These are phyloP conservation scores for Danio jaintianensis DNA, from an alignment of 2,797 vertebrate genomes.

Conservation along the genomic window DNA sequence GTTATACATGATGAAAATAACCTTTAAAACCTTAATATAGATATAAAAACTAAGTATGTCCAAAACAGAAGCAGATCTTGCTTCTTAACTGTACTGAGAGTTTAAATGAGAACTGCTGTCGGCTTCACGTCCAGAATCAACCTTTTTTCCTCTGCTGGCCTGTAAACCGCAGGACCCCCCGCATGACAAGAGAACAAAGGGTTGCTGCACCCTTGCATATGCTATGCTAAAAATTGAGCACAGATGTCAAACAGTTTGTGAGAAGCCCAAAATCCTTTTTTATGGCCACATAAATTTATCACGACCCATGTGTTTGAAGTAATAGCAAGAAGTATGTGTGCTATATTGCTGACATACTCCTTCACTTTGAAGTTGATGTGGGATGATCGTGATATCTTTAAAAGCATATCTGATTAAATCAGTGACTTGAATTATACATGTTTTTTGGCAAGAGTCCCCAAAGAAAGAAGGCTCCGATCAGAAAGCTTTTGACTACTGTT, in stretches of 20 bases:
- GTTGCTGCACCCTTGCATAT: slow-evolving; percentile 70
- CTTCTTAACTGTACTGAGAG: neutral
- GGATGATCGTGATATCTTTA: slow-evolving; percentile 56
- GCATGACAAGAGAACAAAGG: slow-evolving; percentile 74
- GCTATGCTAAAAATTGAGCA: slow-evolving; percentile 71
- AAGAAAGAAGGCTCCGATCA: neutral
- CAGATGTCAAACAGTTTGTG: slow-evolving; percentile 76
- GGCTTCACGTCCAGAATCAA: slow-evolving; percentile 57
- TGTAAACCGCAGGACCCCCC: slow-evolving; percentile 48
- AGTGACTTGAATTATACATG: slow-evolving; percentile 14
- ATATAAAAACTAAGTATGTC: neutral
- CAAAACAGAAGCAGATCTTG: slow-evolving; percentile 29
- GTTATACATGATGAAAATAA: slow-evolving; percentile 1
- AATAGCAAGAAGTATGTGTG: slow-evolving; percentile 51
- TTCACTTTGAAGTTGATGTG: slow-evolving; percentile 68
- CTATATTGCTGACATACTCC: slow-evolving; percentile 60
- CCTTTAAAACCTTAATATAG: neutral
- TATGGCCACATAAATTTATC: slow-evolving; percentile 77
- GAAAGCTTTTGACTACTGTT: neutral
- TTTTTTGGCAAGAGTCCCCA: slow-evolving; percentile 36
- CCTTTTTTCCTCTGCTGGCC: slow-evolving; percentile 60
- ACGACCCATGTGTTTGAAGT: slow-evolving; percentile 74
- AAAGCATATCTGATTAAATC: slow-evolving; percentile 54
- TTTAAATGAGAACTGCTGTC: slow-evolving; percentile 43
- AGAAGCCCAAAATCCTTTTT: slow-evolving; percentile 69